Percentiles rank a stretch among this genome's conserved stretches.
These are phyloP conservation scores for Brotula barbata DNA, from an alignment of 2,797 vertebrate species.

Conservation along the genomic window DNA sequence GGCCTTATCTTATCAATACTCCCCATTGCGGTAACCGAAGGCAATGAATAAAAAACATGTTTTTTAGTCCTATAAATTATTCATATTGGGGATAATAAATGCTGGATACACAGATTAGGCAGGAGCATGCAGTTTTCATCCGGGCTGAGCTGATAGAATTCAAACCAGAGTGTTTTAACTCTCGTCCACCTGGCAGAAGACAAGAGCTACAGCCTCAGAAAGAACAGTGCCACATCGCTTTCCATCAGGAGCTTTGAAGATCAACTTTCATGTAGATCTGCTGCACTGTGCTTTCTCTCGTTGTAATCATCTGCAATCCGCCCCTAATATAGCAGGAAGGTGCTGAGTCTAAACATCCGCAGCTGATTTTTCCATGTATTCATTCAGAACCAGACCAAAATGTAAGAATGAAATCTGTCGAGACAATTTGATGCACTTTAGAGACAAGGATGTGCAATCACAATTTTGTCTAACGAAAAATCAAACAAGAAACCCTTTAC, in stretches of 20 bases:
- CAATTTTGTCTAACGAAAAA: conserved; percentile 27
- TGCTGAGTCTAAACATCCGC: neutral
- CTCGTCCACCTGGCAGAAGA: conserved; percentile 49
- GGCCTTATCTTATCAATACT: conserved; percentile 19
- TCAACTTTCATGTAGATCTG: conserved; percentile 35
- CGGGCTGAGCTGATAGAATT: conserved; percentile 36
- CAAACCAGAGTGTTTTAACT: conserved; percentile 39
- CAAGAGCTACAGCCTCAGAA: conserved; percentile 40
- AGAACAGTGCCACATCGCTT: conserved; percentile 35
- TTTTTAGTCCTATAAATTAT: conserved; percentile 61
- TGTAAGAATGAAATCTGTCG: neutral
- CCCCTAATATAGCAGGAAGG: neutral
- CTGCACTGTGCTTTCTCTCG: conserved; percentile 14
- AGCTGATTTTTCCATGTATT: neutral
- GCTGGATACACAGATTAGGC: conserved; percentile 54
- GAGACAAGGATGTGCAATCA: conserved; percentile 10
- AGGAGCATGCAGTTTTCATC: conserved; percentile 40
- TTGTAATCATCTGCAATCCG: conserved; percentile 12
- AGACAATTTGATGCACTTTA: conserved; percentile 21
- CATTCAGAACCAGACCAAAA: neutral
- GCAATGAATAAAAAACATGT: conserved; percentile 22
- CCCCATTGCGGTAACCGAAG: conserved; percentile 29
- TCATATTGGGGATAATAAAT: conserved; percentile 51
- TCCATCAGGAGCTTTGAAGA: conserved; percentile 33
- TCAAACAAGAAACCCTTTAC: conserved; percentile 9